These are phyloP conservation scores for Mobula hypostoma DNA, from an alignment of 2,113 vertebrate genomes.

Conservation along the genomic window DNA sequence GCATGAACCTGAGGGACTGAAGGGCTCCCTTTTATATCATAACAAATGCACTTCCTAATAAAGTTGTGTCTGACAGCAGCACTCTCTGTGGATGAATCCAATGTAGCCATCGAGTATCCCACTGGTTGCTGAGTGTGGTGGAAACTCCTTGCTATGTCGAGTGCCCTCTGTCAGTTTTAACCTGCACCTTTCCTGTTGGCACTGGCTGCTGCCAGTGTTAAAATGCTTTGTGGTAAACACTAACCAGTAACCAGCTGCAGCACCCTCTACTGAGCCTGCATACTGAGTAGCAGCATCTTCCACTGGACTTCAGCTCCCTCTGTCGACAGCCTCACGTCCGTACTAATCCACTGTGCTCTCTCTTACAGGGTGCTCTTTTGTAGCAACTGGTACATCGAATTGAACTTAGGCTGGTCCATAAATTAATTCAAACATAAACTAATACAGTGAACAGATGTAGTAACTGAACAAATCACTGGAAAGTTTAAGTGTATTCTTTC, in stretches of 20 bases:
- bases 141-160: not conserved
- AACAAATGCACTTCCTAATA: too few relatives aligned
- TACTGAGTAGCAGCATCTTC: not conserved
- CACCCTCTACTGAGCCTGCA: not conserved
- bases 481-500: not conserved
- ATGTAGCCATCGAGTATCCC: too few relatives aligned
- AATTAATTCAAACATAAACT: not conserved
- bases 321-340: not conserved
- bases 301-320: not conserved
- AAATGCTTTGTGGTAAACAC: too few relatives aligned
- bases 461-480: not conserved
- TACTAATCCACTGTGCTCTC: not conserved
- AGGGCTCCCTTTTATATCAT: too few relatives aligned
- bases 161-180: not conserved
- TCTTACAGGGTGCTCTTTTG: not conserved
- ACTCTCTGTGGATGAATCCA: too few relatives aligned
- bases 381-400: not conserved
- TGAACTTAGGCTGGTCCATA: not conserved
- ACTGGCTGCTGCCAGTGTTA: too few relatives aligned
- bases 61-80: too few relatives aligned
- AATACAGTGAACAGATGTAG: not conserved
- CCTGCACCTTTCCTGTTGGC: not conserved
- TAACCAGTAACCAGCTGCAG: not conserved
- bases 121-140: too few relatives aligned
- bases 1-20: too few relatives aligned